Evolutionary conservation across 2,797 vertebrate species (phyloP), one percentile per base, ranked within the genome.

Genomic region (Clarias laeviceps): DNA sequence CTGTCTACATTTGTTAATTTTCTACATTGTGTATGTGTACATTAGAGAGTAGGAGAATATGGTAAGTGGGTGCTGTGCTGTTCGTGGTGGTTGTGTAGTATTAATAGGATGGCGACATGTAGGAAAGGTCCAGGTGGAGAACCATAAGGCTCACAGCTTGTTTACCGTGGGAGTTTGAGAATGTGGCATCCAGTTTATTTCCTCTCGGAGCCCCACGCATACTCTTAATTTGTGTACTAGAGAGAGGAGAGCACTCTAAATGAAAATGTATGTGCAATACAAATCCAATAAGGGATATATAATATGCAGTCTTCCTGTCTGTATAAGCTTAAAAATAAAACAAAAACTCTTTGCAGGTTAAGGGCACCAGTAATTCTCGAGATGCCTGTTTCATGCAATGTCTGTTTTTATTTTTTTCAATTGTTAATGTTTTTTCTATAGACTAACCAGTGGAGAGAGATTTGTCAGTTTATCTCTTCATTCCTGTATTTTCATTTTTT

Each of bases 91-190:
- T 90, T 81, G 85, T 87, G 61, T 88, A 40, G 73, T 90, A 88
- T 91, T 89, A 87, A 89, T 87, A 89, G 89, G 82, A 79, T 88
- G 29, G 76, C 92, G 82, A 82, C 81, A 83, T 87, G 73, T 86
- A 70, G 85, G 87, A 85, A 82, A 91, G 69, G 92, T 94, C 93
- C 95, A 96, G 94, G 94, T 95, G 94, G 94, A 92, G 92, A 91
- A 91, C 89, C 95, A 95, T 94, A 95, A 94, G 95, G 94, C 92
- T 84, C 93, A 64, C 94, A 94, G 95, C 94, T 82, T 93, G 94
- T 92, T 89, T 90, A 84, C 82, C 86, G 88, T 73, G 88, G 88
- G 89, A 72, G 29, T 87, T 86, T 92, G 89, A 93, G 91, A 95
- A 94, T 89, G 89, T 78, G 74, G 22, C 74, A 78, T 78, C 29